Conservation (phyloP, 2,888 invertebrate genomes). For the Plagiodera versicolora region DNA sequence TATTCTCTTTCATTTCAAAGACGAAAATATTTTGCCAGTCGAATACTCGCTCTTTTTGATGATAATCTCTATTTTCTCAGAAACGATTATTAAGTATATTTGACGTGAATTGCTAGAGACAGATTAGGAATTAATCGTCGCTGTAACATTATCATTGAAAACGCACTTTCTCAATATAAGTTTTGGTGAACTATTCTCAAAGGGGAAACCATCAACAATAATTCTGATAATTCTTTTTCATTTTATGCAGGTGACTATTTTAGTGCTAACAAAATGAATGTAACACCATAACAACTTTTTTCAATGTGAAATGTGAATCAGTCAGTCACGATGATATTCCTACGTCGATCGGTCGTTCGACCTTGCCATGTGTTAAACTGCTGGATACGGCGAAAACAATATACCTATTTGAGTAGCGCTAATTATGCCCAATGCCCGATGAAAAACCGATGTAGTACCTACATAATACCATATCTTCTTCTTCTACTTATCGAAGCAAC, state of each 20-base stretch:
- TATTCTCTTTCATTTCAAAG: constrained; percentile 28
- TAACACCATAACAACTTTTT: constrained; percentile 8
- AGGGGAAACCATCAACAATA: no score
- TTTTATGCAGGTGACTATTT: no score
- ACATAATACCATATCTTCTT: no score
- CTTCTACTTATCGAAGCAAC: constrained; percentile 9
- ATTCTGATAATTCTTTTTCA: no score
- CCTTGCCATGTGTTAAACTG: not conserved
- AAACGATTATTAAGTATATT: not conserved
- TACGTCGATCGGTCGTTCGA: no score
- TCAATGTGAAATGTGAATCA: not conserved
- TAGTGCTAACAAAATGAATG: no score
- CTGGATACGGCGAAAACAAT: not conserved
- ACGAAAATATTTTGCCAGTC: constrained; percentile 20
- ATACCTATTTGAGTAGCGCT: not conserved
- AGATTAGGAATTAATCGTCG: no score
- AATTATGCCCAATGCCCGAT: constrained; percentile 8
- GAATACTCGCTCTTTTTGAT: constrained; percentile 15
- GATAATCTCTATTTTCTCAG: constrained; percentile 16
- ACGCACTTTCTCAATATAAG: no score
- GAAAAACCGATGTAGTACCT: no score
- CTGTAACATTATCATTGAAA: no score
- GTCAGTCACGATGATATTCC: no score
- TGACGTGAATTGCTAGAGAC: constrained; percentile 7
- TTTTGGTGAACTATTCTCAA: no score